phyloP scores from a whole-genome alignment of 2,113 vertebrate species.

The Oryzias javanicus region DNA sequence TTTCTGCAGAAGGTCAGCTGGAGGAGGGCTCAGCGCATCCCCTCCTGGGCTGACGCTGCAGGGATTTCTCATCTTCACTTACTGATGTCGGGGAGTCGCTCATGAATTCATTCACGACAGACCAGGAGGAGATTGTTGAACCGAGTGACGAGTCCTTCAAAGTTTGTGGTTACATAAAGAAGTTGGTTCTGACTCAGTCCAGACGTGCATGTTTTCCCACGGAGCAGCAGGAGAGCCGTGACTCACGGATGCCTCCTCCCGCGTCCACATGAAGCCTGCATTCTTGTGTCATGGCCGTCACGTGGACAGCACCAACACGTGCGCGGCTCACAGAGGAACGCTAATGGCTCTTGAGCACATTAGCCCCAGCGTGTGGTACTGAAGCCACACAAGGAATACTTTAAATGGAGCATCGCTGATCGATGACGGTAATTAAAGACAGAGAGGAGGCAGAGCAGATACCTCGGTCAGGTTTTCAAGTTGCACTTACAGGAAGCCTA shows the following conservation, averaged over 20 bases:
- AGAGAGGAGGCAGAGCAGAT: not conserved
- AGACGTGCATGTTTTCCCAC: not conserved
- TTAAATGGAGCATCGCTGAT: slow-evolving; percentile 18
- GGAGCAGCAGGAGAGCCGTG: slow-evolving; percentile 3
- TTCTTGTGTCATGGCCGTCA: not conserved
- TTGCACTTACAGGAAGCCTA: not conserved
- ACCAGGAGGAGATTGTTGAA: too few relatives aligned
- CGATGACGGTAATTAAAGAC: slow-evolving; percentile 45
- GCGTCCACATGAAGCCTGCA: slow-evolving; percentile 5
- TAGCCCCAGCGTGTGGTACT: not conserved
- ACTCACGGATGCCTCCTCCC: slow-evolving; percentile 18
- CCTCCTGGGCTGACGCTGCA: too few relatives aligned
- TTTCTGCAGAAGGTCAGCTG: too few relatives aligned
- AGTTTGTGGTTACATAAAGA: not conserved
- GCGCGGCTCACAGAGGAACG: not conserved
- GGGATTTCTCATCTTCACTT: too few relatives aligned
- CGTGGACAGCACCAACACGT: not conserved
- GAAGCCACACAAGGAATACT: slow-evolving; percentile 31
- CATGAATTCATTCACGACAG: too few relatives aligned
- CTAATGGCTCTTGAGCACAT: not conserved
- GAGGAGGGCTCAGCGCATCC: too few relatives aligned
- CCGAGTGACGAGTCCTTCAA: not conserved
- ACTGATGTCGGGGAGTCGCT: too few relatives aligned
- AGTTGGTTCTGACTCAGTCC: not conserved
- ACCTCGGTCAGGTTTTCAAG: not conserved